These are phyloP conservation scores for Saguinus imperator DNA, from an alignment of 2,113 vertebrate species.

Conservation along the genomic window DNA sequence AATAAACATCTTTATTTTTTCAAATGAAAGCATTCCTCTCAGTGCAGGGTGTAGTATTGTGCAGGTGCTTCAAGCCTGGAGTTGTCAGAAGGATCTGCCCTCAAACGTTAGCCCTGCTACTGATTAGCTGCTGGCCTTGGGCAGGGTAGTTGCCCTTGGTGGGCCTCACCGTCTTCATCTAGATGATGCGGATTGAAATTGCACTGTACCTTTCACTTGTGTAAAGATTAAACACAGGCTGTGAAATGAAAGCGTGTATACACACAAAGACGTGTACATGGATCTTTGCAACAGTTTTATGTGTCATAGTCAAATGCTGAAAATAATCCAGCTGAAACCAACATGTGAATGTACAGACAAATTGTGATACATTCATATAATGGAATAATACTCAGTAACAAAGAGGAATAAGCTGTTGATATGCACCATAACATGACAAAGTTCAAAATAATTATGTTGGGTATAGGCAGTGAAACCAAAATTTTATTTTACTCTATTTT, in stretches of 20 bases:
- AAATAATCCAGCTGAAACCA: neutral
- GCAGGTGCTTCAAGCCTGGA: neutral
- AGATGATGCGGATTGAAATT: neutral
- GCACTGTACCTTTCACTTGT: neutral
- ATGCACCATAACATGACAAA: neutral
- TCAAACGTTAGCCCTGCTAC: neutral
- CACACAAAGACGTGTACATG: neutral
- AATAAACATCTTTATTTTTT: slow-evolving; percentile 46
- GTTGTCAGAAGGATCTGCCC: neutral
- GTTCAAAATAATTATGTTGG: neutral
- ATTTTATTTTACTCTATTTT: neutral
- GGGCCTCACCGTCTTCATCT: neutral
- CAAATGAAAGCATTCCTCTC: neutral
- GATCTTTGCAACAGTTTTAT: neutral
- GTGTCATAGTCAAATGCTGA: neutral
- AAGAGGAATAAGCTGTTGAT: neutral
- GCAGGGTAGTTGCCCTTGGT: neutral
- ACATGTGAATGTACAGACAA: neutral
- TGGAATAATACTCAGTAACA: neutral
- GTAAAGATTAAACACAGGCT: neutral
- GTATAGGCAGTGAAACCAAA: neutral
- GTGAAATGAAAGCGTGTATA: neutral
- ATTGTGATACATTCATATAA: neutral
- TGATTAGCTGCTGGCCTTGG: neutral
- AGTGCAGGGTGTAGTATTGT: neutral